Conservation (phyloP, 2,888 invertebrate species). For the Synergus japonicus region DNA sequence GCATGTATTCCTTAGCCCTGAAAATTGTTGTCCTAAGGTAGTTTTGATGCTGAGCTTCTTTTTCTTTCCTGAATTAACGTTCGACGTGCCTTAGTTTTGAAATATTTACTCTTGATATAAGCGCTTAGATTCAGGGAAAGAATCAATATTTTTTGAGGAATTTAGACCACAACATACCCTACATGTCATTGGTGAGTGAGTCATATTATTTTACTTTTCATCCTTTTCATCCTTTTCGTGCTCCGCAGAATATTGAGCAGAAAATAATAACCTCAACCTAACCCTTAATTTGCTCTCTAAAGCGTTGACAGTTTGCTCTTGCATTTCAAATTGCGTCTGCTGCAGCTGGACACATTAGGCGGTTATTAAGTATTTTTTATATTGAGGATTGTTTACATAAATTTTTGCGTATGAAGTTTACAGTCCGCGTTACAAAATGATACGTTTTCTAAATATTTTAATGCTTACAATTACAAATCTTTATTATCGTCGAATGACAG, state of each 20-base stretch:
- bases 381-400: background rate
- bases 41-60: background rate
- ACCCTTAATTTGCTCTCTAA: background rate
- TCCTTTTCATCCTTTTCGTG: slow-evolving; percentile 17
- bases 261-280: slow-evolving; percentile 25
- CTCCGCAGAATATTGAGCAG: slow-evolving; percentile 4
- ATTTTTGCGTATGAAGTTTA: background rate
- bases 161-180: background rate
- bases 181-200: background rate
- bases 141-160: background rate
- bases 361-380: background rate
- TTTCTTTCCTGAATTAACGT: background rate
- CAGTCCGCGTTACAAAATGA: background rate
- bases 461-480: no score
- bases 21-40: background rate
- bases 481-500: no score
- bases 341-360: background rate
- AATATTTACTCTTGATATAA: background rate
- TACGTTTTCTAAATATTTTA: no score
- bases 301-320: slow-evolving; percentile 8
- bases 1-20: background rate
- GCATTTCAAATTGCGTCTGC: background rate
- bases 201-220: slow-evolving; percentile 16
- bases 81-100: background rate
- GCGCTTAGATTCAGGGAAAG: background rate